Conservation (phyloP, 37 sponge, comb jelly and placozoan genomes). For the Spongilla lacustris region DNA sequence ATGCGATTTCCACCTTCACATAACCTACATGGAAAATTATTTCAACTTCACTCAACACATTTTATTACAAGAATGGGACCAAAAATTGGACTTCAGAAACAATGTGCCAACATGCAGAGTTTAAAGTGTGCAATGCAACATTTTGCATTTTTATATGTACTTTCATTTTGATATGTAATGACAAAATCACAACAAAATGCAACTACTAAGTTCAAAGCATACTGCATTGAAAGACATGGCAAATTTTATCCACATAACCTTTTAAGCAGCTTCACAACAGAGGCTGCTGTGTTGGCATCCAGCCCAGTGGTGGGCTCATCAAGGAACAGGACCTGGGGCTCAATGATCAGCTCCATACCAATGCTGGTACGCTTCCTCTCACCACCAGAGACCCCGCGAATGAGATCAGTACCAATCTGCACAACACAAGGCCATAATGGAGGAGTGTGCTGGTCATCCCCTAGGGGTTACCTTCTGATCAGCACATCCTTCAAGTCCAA, state of each 20-base stretch:
- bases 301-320: constrained; percentile 94
- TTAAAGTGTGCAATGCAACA: too few relatives aligned
- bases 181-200: too few relatives aligned
- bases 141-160: too few relatives aligned
- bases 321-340: constrained; percentile 82
- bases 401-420: constrained; percentile 79
- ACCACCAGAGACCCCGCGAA: constrained; percentile 87
- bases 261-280: constrained; percentile 72
- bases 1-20: constrained; percentile 9
- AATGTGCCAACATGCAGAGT: too few relatives aligned
- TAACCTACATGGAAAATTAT: background rate
- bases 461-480: background rate
- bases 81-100: too few relatives aligned
- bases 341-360: constrained; percentile 91
- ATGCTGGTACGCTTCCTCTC: constrained; percentile 91
- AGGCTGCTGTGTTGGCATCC: constrained; percentile 82
- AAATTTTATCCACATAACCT: constrained; percentile 42
- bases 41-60: too few relatives aligned
- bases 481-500: constrained; percentile 17
- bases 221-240: background rate
- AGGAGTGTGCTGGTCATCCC: background rate
- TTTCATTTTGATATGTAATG: too few relatives aligned
- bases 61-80: too few relatives aligned
- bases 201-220: too few relatives aligned
- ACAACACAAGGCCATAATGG: background rate